These are phyloP conservation scores for Parazoanthus darwini DNA, from an alignment of 92 coral and sea anemone genomes.

Conservation along the genomic window DNA sequence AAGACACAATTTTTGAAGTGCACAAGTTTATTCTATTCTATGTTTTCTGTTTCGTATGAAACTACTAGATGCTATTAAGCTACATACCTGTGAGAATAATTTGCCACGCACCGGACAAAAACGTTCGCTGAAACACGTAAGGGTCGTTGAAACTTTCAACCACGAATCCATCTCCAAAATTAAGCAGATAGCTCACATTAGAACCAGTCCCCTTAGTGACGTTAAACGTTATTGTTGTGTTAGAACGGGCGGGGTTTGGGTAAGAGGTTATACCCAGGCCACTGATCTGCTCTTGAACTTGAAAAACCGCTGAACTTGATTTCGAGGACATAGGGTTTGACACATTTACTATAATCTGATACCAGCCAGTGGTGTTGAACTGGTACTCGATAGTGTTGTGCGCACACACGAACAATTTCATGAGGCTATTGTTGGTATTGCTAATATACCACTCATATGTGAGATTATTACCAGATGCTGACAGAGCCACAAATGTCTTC, in stretches of 20 bases:
- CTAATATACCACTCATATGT: constrained; percentile 70
- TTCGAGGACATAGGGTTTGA: constrained; percentile 73
- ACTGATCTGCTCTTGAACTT: constrained; percentile 70
- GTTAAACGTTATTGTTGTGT: constrained; percentile 67
- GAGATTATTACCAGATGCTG: constrained; percentile 77
- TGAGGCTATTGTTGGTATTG: constrained; percentile 23
- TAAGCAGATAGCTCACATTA: constrained; percentile 66
- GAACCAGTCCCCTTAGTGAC: constrained; percentile 75
- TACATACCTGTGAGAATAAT: constrained; percentile 54
- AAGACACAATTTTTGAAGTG: too few species aligned
- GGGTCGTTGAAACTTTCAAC: constrained; percentile 44
- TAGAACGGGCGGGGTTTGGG: constrained; percentile 87
- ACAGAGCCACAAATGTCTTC: constrained; percentile 59
- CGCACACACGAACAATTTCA: constrained; percentile 49
- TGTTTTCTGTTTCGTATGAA: too few species aligned
- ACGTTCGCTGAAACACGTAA: constrained; percentile 67
- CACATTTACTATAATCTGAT: constrained; percentile 66
- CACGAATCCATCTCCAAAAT: constrained; percentile 79
- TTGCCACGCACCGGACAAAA: constrained; percentile 71
- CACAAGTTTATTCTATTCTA: too few species aligned
- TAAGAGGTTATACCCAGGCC: constrained; percentile 66
- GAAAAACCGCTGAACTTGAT: constrained; percentile 51
- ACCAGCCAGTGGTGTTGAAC: constrained; percentile 64
- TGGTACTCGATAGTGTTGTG: constrained; percentile 48
- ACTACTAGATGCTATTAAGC: not conserved